These are phyloP conservation scores for Lerema accius DNA, from an alignment of 1,140 invertebrate species.

Conservation along the genomic window DNA sequence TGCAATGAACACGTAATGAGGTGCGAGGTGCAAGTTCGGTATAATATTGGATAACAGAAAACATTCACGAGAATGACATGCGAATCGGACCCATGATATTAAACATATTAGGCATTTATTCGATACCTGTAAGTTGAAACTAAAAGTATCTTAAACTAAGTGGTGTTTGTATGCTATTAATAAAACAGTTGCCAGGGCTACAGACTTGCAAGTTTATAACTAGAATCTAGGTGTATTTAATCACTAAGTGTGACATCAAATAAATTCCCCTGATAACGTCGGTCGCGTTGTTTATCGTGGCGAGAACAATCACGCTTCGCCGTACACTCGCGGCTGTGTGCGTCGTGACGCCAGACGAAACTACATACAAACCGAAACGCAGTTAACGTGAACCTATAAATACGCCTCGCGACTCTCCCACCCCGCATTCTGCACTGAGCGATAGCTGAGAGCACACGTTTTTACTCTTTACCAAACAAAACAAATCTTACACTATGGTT, in stretches of 20 bases:
- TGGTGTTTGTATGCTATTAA: neutral
- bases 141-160: neutral
- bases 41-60: conserved; percentile 21
- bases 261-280: conserved; percentile 47
- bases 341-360: conserved; percentile 56
- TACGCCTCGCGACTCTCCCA: conserved; percentile 45
- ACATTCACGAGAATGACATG: conserved; percentile 18
- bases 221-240: conserved; percentile 24
- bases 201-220: conserved; percentile 2
- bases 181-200: conserved; percentile 1
- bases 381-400: conserved; percentile 63
- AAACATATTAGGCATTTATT: neutral
- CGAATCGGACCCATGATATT: conserved; percentile 4
- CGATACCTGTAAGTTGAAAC: neutral
- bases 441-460: conserved; percentile 54
- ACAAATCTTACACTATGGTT: conserved; percentile 58
- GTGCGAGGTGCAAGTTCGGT: conserved; percentile 8
- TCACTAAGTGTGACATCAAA: conserved; percentile 45
- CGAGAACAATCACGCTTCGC: conserved; percentile 37
- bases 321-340: conserved; percentile 28
- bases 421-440: conserved; percentile 64
- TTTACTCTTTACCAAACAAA: conserved; percentile 34
- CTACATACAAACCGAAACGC: conserved; percentile 52
- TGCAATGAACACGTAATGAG: conserved; percentile 14
- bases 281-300: conserved; percentile 45